Evolutionary conservation across 2,113 vertebrate species (phyloP).

Genomic region (Motacilla alba): DNA sequence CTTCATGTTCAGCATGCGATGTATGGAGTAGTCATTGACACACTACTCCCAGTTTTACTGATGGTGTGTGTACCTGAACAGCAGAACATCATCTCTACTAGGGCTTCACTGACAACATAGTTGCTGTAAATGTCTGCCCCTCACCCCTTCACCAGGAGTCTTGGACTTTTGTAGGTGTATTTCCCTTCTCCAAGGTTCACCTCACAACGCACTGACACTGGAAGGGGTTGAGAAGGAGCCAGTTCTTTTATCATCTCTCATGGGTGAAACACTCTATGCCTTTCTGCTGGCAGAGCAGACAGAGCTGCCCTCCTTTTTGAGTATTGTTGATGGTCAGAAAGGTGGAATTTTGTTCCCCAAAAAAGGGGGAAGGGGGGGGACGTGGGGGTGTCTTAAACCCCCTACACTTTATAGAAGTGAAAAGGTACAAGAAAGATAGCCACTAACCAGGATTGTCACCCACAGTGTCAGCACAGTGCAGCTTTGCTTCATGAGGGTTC

Average conservation of each 20-base stretch:
- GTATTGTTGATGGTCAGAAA: background rate
- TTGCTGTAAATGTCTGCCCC: background rate
- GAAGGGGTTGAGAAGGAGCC: background rate
- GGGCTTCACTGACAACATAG: background rate
- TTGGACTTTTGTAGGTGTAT: background rate
- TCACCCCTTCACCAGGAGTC: background rate
- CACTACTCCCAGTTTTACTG: background rate
- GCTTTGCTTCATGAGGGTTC: background rate
- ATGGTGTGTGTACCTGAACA: background rate
- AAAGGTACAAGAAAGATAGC: background rate
- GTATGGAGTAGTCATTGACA: background rate
- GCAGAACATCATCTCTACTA: background rate
- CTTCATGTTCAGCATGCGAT: conserved; percentile 25
- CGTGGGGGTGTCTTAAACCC: background rate
- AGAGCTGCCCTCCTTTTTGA: background rate
- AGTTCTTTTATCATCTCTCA: background rate
- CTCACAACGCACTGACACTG: background rate
- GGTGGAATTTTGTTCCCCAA: background rate
- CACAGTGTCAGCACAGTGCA: background rate
- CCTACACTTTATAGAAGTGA: background rate
- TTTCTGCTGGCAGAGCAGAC: background rate
- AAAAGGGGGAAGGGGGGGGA: background rate
- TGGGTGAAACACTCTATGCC: background rate
- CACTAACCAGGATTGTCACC: background rate
- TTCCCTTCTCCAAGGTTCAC: background rate